Base-by-base conservation (phyloP, 2,888 invertebrate genomes). In the Zygaena filipendulae region DNA sequence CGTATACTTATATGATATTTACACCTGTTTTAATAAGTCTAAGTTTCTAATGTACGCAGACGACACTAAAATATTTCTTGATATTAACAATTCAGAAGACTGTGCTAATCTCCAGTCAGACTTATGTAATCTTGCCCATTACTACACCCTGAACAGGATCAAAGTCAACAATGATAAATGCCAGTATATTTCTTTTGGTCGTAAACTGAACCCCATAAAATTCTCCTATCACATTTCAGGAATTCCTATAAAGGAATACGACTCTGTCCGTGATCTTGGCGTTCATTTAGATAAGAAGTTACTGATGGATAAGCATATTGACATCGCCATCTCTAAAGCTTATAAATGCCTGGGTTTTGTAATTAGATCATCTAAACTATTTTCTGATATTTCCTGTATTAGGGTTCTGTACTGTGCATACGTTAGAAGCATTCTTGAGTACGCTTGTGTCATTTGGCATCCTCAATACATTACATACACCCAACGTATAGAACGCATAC, bases 31-130 rank as follows among this genome's bases (percentile, higher is more conserved):
- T 9, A 9, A 21, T 9, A 13, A 29, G n/a, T 14, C 18, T 8
- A 8, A 21, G 3, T 16, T 14, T 13, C 16, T 29, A 12, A 13
- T 32, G 13, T 24, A 24, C 8, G 32, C 32, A 11, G 32, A 32
- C 16, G 32, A 31, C 9, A 19, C 20, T 12, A 23, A 20, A 21
- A 10, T 29, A 7, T 24, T 11, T 16, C 14, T 25, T 3, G 23
- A 29, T 11, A 19, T 34, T 6, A 32, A 16, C 14, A 7, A 9
- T 14, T 6, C 9, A 7, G 6, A 14, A 3, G 29, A 32, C 11
- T 36, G 33, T 10, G 8, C 16, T n/a, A 14, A 23, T 10, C 13
- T 30, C 4, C 26, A 30, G 22, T 25, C 11, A 4, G 30, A 30
- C 12, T 22, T 30, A 23, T 10, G 26, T 22, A 30, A 12, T 8